Base-by-base conservation (phyloP, 35 echinoderm and acorn worm genomes). In the Heliocidaris erythrogramma region DNA sequence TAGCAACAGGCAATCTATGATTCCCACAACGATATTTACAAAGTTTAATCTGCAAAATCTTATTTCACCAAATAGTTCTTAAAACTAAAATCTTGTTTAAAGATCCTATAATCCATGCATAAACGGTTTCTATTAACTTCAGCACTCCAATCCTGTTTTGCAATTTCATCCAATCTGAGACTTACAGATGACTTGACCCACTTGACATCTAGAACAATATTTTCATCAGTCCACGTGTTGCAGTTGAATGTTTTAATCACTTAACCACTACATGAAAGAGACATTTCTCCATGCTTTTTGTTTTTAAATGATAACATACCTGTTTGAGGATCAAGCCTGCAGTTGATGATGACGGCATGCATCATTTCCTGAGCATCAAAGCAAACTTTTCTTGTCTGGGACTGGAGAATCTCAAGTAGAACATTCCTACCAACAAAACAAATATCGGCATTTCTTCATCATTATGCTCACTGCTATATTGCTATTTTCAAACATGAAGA, bases 351-450 rank as follows among this genome's bases (percentile, higher is more conserved):
- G 47, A 96, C 13, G 27, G 94, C 47, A 65, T 94, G 91, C 30
- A 96, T 95, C 85, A 96, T 27, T 86, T 97, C 95, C 90, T 97
- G 95, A 84, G 95, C 97, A 94, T 96, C 95, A 95, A 96, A 97
- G 87, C 97, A 97, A 56, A 97, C 50, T 85, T 95, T 96, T 49
- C 69, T 96, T 5, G 86, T 88, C 42, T 90, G 47, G 24, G 31
- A 86, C 29, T 90, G 27, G 60, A 96, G 85, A 48, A 96, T 24
- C 13, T 65, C 31, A 31, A 94, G 88, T 29, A 96, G 59, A 47
- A 30, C 88, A 27, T 86, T 48, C 92, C 95, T 96, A 47, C 14
- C 16, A 32, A 84, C 8, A 87, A 9, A 42, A 48, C 87, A 89
- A 35, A 47, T 48, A 24, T 89, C 14, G 4, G 17, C 29, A 32